These are phyloP conservation scores for Lethrus apterus DNA, from an alignment of 1,140 invertebrate species.

Conservation along the genomic window DNA sequence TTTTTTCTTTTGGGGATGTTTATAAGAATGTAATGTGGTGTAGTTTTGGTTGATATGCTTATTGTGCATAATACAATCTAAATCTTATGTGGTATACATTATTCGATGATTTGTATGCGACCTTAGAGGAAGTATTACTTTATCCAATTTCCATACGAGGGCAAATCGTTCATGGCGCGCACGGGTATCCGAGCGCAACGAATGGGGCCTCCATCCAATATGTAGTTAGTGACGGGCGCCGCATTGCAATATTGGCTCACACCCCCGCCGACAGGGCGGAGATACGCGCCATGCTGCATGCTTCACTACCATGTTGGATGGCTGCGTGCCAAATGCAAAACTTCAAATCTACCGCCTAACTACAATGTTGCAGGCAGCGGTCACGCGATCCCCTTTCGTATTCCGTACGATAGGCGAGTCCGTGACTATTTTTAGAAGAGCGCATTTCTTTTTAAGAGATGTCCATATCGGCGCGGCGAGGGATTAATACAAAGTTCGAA, in stretches of 20 bases:
- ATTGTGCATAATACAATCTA: too few relatives aligned
- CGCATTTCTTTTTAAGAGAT: too few relatives aligned
- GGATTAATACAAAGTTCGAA: too few relatives aligned
- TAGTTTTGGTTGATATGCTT: too few relatives aligned
- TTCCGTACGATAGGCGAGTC: too few relatives aligned
- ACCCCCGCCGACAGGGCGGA: slow-evolving; percentile 28
- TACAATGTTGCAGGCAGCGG: too few relatives aligned
- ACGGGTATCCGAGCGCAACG: slow-evolving; percentile 26
- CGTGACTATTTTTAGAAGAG: too few relatives aligned
- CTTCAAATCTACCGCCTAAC: too few relatives aligned
- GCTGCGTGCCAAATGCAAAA: slow-evolving; percentile 3
- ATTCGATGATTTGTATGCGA: slow-evolving; percentile 17
- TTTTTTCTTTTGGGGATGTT: too few relatives aligned
- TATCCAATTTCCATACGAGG: slow-evolving; percentile 16
- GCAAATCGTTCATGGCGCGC: slow-evolving; percentile 20
- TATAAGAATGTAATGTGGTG: too few relatives aligned
- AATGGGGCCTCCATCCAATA: slow-evolving; percentile 33
- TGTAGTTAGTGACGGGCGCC: slow-evolving; percentile 27
- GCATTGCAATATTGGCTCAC: slow-evolving; percentile 22
- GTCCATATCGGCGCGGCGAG: too few relatives aligned
- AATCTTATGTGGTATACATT: slow-evolving; percentile 1
- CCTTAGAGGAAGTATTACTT: slow-evolving; percentile 2
- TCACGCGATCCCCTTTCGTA: too few relatives aligned
- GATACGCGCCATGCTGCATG: slow-evolving; percentile 27
- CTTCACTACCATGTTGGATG: slow-evolving; percentile 21